A percentile compares a stretch with the other conserved stretches of the same genome.
Conservation (phyloP, 2,113 vertebrate species). For the Poecilia latipinna region DNA sequence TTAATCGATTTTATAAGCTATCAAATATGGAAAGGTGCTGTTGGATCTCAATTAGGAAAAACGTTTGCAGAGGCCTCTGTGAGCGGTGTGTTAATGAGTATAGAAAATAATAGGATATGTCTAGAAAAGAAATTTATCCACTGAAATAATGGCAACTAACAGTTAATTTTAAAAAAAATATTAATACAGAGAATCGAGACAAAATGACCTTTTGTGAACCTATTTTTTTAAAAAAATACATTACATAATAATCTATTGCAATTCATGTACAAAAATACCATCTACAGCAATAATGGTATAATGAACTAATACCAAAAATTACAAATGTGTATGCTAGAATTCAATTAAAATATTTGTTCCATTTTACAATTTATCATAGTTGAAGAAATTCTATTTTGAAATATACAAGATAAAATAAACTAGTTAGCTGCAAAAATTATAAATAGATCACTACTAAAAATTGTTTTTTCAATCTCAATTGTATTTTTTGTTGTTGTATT, state of each 20-base stretch:
- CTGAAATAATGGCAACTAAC: too few relatives aligned
- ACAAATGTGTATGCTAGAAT: not conserved
- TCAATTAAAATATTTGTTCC: not conserved
- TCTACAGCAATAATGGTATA: too few relatives aligned
- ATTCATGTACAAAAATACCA: too few relatives aligned
- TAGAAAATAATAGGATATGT: not conserved
- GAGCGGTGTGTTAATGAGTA: not conserved
- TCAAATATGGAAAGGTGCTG: slow-evolving; percentile 49
- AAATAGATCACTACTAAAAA: not conserved
- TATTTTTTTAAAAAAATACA: too few relatives aligned
- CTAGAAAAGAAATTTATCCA: not conserved
- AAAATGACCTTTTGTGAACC: too few relatives aligned
- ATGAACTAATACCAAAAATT: not conserved
- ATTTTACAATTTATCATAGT: not conserved
- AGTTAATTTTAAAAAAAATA: too few relatives aligned
- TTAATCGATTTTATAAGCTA: slow-evolving; percentile 60
- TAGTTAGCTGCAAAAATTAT: not conserved
- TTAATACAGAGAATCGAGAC: too few relatives aligned
- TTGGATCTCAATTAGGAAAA: slow-evolving; percentile 39
- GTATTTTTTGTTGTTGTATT: not conserved
- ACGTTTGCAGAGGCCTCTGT: not conserved
- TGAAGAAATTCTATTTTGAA: not conserved
- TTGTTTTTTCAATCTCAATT: not conserved
- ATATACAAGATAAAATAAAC: not conserved
- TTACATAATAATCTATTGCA: too few relatives aligned